These are phyloP conservation scores for Rhinophrynus dorsalis DNA, from an alignment of 2,797 vertebrate genomes.

Conservation along the genomic window DNA sequence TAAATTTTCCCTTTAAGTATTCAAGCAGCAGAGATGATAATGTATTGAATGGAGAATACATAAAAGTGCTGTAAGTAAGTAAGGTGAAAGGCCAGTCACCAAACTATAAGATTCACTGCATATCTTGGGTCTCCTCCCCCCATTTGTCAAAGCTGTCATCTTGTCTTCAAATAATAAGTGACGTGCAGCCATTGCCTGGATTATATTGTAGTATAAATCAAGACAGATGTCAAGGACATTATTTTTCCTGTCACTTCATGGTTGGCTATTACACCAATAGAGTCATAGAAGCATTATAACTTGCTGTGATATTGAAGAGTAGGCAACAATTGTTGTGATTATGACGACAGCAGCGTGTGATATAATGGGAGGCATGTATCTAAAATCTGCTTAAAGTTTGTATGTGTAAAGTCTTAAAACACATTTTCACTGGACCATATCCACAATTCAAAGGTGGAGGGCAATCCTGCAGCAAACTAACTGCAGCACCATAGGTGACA, in stretches of 20 bases:
- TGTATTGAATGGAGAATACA: no score
- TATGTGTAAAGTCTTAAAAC: neutral
- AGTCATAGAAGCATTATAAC: constrained; percentile 14
- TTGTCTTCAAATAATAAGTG: constrained; percentile 42
- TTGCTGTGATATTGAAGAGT: constrained; percentile 12
- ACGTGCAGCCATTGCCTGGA: constrained; percentile 25
- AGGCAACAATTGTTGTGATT: constrained; percentile 14
- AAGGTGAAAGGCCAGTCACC: neutral
- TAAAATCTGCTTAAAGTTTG: neutral
- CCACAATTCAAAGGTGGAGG: no score
- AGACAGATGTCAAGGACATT: constrained; percentile 33
- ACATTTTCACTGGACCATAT: no score
- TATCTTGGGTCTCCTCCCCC: neutral
- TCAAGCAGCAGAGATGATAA: no score
- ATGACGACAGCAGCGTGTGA: neutral
- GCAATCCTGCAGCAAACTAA: no score
- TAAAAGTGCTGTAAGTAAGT: no score
- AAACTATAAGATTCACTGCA: constrained; percentile 20
- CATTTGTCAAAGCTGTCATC: constrained; percentile 36
- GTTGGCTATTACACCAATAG: constrained; percentile 19
- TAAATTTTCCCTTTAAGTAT: no score
- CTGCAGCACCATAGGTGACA: no score
- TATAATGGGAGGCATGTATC: neutral
- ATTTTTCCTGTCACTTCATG: constrained; percentile 33
- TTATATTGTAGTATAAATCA: constrained; percentile 34